Conservation (phyloP, 2,797 vertebrate species). For the Paguma larvata region DNA sequence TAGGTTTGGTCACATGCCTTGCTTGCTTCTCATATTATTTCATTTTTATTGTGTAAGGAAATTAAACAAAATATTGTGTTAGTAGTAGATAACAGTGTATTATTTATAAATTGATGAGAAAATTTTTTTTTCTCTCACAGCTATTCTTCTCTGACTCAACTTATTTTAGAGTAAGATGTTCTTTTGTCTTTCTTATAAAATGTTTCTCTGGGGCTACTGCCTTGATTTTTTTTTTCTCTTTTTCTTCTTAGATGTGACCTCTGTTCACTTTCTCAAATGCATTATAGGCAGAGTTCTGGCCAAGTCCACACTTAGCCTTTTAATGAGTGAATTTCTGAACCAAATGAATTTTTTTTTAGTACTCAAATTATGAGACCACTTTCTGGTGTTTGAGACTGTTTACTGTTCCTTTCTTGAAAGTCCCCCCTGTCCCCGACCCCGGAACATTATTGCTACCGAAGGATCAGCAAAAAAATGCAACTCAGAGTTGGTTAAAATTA, state of each 20-base stretch:
- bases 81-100: neutral
- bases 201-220: neutral
- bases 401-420: neutral
- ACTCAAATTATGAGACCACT: neutral
- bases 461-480: neutral
- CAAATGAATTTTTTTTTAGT: neutral
- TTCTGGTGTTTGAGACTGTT: neutral
- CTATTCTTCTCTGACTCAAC: neutral
- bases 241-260: neutral
- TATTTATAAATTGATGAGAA: neutral
- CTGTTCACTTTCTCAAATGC: neutral
- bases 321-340: neutral
- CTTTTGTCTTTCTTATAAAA: conserved; percentile 14
- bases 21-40: neutral
- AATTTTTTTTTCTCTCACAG: neutral
- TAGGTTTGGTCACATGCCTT: neutral
- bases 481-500: neutral
- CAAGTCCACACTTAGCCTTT: neutral
- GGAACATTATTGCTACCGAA: neutral
- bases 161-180: neutral
- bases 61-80: neutral
- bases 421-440: neutral
- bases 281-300: neutral
- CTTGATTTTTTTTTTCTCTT: rapidly evolving
- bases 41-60: conserved; percentile 15